Percentiles rank a stretch among this genome's conserved stretches.
These are phyloP conservation scores for Labrus mixtus DNA, from an alignment of 2,113 vertebrate species.

Conservation along the genomic window DNA sequence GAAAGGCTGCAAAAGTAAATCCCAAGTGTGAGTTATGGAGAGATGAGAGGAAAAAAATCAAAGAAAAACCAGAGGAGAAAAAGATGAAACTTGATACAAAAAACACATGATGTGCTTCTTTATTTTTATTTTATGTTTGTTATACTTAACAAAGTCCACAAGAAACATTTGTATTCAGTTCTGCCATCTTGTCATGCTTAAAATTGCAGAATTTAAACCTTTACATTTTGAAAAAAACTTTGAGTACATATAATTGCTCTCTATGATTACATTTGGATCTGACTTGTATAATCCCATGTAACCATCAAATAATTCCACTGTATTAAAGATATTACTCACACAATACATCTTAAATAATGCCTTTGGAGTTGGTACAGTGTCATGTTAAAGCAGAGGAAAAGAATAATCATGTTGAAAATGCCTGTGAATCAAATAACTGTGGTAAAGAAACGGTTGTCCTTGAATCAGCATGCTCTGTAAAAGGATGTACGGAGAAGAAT, in stretches of 20 bases:
- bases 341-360: too few relatives aligned
- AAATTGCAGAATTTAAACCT: too few relatives aligned
- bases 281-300: not conserved
- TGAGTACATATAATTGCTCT: too few relatives aligned
- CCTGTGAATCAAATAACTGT: slow-evolving; percentile 15
- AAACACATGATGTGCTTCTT: not conserved
- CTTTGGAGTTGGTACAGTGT: too few relatives aligned
- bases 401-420: slow-evolving; percentile 5
- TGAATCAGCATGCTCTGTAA: slow-evolving; percentile 21
- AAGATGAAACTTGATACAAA: slow-evolving; percentile 5
- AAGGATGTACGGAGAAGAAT: slow-evolving; percentile 7
- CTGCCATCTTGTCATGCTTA: too few relatives aligned
- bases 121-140: slow-evolving; percentile 10
- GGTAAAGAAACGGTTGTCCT: slow-evolving; percentile 27
- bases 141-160: too few relatives aligned
- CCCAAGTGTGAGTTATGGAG: slow-evolving; percentile 27
- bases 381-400: too few relatives aligned
- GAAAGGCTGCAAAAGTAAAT: slow-evolving; percentile 16
- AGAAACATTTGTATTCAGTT: too few relatives aligned
- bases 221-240: too few relatives aligned
- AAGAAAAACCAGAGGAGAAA: slow-evolving; percentile 11
- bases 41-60: slow-evolving; percentile 31
- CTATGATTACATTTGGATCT: not conserved
- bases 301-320: not conserved
- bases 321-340: too few relatives aligned